A percentile compares a stretch with the other conserved stretches of the same genome.
These are phyloP conservation scores for Calephelis perditalis DNA, from an alignment of 2,888 invertebrate species.

Conservation along the genomic window DNA sequence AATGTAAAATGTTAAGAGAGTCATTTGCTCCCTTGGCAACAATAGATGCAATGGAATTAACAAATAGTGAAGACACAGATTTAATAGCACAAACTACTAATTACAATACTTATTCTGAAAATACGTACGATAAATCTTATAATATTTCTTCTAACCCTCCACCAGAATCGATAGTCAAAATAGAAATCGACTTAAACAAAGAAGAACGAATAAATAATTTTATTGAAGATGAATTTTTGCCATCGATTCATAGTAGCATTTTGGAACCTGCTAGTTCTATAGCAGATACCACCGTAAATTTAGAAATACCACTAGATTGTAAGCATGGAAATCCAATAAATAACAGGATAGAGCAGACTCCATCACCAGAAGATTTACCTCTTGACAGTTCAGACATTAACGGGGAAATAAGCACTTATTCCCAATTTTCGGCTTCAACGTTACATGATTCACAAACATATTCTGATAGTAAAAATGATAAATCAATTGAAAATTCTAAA, in stretches of 20 bases:
- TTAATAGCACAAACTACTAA: constrained; percentile 22
- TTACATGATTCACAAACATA: constrained; percentile 76
- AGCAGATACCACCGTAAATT: constrained; percentile 71
- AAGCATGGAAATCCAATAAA: constrained; percentile 59
- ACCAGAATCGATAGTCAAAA: constrained; percentile 23
- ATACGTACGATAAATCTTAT: constrained; percentile 26
- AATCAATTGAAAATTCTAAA: constrained; percentile 80
- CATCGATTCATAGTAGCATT: constrained; percentile 78
- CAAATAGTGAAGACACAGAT: constrained; percentile 41
- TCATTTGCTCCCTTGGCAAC: constrained; percentile 48
- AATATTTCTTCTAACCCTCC: constrained; percentile 22
- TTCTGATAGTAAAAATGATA: constrained; percentile 79
- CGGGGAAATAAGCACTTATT: constrained; percentile 77
- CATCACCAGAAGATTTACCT: constrained; percentile 91
- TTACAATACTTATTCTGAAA: constrained; percentile 28
- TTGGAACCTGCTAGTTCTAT: constrained; percentile 78
- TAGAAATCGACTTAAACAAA: constrained; percentile 33
- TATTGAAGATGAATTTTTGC: constrained; percentile 80
- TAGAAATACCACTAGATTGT: constrained; percentile 74
- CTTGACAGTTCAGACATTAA: constrained; percentile 84
- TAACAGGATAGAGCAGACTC: constrained; percentile 85
- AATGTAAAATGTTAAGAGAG: constrained; percentile 33
- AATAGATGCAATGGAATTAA: constrained; percentile 43
- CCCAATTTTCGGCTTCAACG: constrained; percentile 68
- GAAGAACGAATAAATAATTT: constrained; percentile 51